phyloP scores from a whole-genome alignment of 2,113 vertebrate species.

The Syngnathus scovelli region DNA sequence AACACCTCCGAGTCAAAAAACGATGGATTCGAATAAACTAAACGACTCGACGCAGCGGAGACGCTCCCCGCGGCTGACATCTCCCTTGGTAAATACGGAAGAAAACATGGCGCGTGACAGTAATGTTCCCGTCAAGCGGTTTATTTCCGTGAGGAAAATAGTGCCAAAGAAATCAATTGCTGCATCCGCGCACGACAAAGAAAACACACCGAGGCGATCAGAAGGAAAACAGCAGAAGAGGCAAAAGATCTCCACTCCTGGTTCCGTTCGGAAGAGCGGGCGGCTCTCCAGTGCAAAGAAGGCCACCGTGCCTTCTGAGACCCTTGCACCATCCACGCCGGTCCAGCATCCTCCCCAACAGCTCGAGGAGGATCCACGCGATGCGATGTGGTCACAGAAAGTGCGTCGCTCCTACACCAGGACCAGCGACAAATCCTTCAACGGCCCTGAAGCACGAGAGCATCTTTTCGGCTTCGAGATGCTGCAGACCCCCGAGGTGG shows the following conservation, averaged over 20 bases:
- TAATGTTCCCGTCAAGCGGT: conserved; percentile 53
- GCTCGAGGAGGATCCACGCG: conserved; percentile 37
- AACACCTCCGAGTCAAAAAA: background rate
- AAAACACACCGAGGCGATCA: conserved; percentile 48
- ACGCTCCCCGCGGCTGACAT: conserved; percentile 60
- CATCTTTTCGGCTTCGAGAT: conserved; percentile 79
- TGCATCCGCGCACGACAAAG: conserved; percentile 57
- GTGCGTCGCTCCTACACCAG: conserved; percentile 84
- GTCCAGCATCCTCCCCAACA: background rate
- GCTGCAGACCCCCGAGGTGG: conserved; percentile 63
- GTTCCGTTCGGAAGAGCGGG: background rate
- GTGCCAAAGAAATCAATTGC: conserved; percentile 62
- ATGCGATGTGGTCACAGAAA: conserved; percentile 73
- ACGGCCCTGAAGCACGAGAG: conserved; percentile 45
- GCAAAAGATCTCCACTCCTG: conserved; percentile 40
- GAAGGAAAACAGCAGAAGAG: conserved; percentile 29
- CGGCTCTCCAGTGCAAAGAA: conserved; percentile 25
- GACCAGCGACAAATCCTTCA: conserved; percentile 62
- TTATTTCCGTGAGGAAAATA: conserved; percentile 69
- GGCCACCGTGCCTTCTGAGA: conserved; percentile 56
- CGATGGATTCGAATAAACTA: background rate
- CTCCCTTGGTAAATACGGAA: conserved; percentile 4
- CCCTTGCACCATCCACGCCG: conserved; percentile 48
- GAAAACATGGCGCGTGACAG: conserved; percentile 48
- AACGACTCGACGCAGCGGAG: conserved; percentile 35